Percentiles rank a stretch among this genome's conserved stretches.
Evolutionary conservation across 2,113 vertebrate species (phyloP).

Genomic region (Protobothrops mucrosquamatus): DNA sequence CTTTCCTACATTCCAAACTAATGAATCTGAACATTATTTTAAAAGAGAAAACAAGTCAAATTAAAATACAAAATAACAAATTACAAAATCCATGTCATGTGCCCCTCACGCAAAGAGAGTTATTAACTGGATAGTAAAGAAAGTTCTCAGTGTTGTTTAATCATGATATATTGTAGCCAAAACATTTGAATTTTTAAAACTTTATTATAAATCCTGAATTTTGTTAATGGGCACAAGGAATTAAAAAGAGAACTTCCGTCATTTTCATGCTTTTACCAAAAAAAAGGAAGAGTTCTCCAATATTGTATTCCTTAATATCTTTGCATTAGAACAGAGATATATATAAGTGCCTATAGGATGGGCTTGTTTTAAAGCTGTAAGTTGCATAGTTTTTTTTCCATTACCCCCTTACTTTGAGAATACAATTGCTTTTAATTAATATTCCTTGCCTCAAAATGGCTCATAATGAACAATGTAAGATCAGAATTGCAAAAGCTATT

Average conservation of each 20-base stretch:
- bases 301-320: conserved; percentile 1
- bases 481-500: not conserved
- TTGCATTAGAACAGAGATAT: conserved; percentile 21
- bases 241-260: not conserved
- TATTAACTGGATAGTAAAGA: not conserved
- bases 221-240: not conserved
- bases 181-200: not conserved
- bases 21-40: no score
- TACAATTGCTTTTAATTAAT: not conserved
- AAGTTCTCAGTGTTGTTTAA: not conserved
- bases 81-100: no score
- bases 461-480: not conserved
- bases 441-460: not conserved
- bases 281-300: not conserved
- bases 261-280: not conserved
- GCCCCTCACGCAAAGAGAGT: not conserved
- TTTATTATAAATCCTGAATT: not conserved
- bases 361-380: conserved; percentile 11
- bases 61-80: no score
- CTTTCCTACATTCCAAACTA: no score
- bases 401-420: not conserved
- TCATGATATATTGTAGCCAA: not conserved
- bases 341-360: conserved; percentile 59
- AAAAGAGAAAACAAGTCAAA: no score
- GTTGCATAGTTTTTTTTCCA: not conserved